phyloP scores from a whole-genome alignment of 2,113 vertebrate genomes.

The Sander lucioperca region DNA sequence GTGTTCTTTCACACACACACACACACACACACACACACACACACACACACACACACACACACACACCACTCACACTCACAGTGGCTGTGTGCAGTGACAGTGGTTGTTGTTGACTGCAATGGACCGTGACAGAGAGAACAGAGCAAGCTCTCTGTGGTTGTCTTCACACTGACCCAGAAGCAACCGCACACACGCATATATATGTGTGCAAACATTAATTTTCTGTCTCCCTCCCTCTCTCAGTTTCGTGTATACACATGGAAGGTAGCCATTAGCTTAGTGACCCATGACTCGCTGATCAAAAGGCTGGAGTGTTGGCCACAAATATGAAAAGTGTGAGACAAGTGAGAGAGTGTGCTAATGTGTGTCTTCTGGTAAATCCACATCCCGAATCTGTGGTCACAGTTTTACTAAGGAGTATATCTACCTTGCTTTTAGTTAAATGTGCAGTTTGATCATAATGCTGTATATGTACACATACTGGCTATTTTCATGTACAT shows the following conservation, averaged over 20 bases:
- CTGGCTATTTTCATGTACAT: neutral
- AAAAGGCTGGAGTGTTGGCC: constrained; percentile 50
- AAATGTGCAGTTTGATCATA: neutral
- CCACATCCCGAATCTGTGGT: neutral
- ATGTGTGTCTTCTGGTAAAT: constrained; percentile 13
- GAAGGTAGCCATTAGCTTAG: constrained; percentile 48
- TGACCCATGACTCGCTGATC: constrained; percentile 50
- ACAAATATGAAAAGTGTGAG: constrained; percentile 47
- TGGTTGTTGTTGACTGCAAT: constrained; percentile 66
- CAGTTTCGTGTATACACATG: constrained; percentile 37
- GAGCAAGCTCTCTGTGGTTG: constrained; percentile 66
- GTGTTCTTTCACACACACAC: neutral
- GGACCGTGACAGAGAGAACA: constrained; percentile 71
- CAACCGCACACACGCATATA: constrained; percentile 34
- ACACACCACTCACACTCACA: constrained; percentile 27
- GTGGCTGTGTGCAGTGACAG: constrained; percentile 43
- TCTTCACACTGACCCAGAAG: constrained; percentile 75
- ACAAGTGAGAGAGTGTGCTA: constrained; percentile 11
- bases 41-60: constrained; percentile 3
- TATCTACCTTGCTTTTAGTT: neutral
- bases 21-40: constrained; percentile 22
- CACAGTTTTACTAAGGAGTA: neutral
- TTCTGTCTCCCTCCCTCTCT: constrained; percentile 24
- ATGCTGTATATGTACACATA: neutral
- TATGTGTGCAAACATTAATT: constrained; percentile 56